Evolutionary conservation across 2,113 vertebrate genomes (phyloP).

Genomic region (Gulo gulo): DNA sequence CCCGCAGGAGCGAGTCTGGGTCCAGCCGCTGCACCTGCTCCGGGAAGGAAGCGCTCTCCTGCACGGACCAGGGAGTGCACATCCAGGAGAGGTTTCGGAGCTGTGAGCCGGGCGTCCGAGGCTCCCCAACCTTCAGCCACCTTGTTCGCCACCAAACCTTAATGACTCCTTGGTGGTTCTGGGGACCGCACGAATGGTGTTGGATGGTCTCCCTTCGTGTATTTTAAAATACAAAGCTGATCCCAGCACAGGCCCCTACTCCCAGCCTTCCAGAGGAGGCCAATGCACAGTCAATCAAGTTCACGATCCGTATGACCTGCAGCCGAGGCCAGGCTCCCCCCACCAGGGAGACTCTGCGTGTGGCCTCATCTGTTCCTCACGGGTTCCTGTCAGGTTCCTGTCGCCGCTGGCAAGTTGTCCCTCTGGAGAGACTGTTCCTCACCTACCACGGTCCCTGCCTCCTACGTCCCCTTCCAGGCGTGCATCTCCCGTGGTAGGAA

Average conservation of each 20-base stretch:
- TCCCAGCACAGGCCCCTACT: fast-evolving
- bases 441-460: too few relatives aligned
- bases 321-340: background rate
- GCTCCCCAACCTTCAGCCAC: background rate
- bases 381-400: background rate
- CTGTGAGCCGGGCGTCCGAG: background rate
- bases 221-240: background rate
- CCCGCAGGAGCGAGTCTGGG: fast-evolving
- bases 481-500: fast-evolving
- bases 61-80: background rate
- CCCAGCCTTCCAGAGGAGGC: too few relatives aligned
- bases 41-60: background rate
- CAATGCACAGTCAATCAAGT: too few relatives aligned
- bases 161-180: fast-evolving
- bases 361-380: background rate
- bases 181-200: too few relatives aligned
- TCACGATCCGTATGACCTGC: fast-evolving
- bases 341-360: background rate
- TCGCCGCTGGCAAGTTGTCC: too few relatives aligned
- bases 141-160: background rate
- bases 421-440: fast-evolving
- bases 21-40: background rate
- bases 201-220: background rate
- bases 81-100: background rate
- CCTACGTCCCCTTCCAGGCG: fast-evolving